Evolutionary conservation across 1,140 invertebrate genomes (phyloP), one percentile per base, ranked within the genome.

Genomic region (Oryctes rhinoceros): DNA sequence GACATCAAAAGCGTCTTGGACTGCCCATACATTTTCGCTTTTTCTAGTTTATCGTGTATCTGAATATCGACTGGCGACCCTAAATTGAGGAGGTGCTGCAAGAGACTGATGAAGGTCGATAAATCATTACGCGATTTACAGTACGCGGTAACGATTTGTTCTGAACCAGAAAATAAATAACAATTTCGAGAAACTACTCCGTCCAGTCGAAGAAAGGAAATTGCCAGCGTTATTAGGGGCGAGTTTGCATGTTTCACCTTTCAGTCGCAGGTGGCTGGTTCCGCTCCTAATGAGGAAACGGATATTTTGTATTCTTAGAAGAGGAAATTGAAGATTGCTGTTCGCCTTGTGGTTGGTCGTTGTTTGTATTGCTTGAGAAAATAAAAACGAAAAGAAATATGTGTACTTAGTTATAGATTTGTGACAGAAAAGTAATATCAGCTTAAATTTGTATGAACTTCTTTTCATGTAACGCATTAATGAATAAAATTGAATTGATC

Each of bases 241-340:
- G 53, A 59, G 53, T 59, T 59, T 59, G 53, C 53, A 59, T 59
- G 53, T 59, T 18, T 59, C 53, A 59, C 53, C 53, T 59, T 59
- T 59, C 53, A 59, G 53, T 18, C 53, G 53, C 53, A 59, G 53
- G 15, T 59, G 53, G 53, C 53, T 59, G 3, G 53, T 59, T 59
- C 53, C 53, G 53, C n/a, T 59, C 53, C 18, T 59, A 59, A 59
- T 59, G 53, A 59, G 53, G 53, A 59, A 59, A 59, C 53, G 53
- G 53, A 59, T 59, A 59, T 59, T 59, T 59, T 18, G 53, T 59
- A 59, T 15, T 59, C 53, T 59, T 59, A 59, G 53, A 18, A 18
- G 15, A 59, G 53, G 53, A 59, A 59, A 59, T 59, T 59, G 53
- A 18, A 59, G 53, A 59, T 59, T 59, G 53, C 18, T 59, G 7